These are phyloP conservation scores for Alligator mississippiensis DNA, from an alignment of 2,113 vertebrate genomes.

Conservation along the genomic window DNA sequence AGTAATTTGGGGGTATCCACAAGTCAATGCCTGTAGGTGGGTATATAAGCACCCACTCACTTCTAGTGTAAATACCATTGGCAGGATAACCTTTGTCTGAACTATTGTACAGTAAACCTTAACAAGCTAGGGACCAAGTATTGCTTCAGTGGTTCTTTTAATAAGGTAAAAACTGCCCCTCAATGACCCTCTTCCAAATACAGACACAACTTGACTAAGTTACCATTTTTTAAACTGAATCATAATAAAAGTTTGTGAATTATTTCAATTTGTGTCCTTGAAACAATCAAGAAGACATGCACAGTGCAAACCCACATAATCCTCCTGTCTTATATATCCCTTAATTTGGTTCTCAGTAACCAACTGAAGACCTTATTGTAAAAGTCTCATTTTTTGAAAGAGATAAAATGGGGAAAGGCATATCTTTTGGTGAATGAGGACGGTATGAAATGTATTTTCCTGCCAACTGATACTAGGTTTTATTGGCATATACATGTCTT, in stretches of 20 bases:
- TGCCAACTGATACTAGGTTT: slow-evolving; percentile 21
- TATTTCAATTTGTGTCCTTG: slow-evolving; percentile 62
- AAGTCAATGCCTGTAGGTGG: slow-evolving; percentile 76
- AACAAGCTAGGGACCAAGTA: slow-evolving; percentile 51
- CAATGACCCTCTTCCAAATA: slow-evolving; percentile 7
- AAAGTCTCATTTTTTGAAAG: slow-evolving; percentile 47
- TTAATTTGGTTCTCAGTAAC: slow-evolving; percentile 62
- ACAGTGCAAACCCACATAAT: slow-evolving; percentile 30
- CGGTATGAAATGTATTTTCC: slow-evolving; percentile 6
- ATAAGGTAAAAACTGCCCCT: slow-evolving; percentile 51
- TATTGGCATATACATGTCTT: background rate
- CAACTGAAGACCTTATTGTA: slow-evolving; percentile 31
- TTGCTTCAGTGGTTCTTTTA: slow-evolving; percentile 61
- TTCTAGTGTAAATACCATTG: slow-evolving; percentile 69
- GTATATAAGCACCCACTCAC: slow-evolving; percentile 54
- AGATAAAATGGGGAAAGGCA: slow-evolving; percentile 49
- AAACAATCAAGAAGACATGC: slow-evolving; percentile 21
- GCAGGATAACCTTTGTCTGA: slow-evolving; percentile 69
- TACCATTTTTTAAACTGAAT: slow-evolving; percentile 66
- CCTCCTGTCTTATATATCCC: slow-evolving; percentile 58
- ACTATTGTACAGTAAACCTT: slow-evolving; percentile 53
- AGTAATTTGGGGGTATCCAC: slow-evolving; percentile 77
- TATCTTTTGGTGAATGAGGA: slow-evolving; percentile 51
- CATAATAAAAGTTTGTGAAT: slow-evolving; percentile 65
- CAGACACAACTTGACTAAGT: slow-evolving; percentile 38